These are phyloP conservation scores for Spodoptera exigua DNA, from an alignment of 2,888 invertebrate species.

Conservation along the genomic window DNA sequence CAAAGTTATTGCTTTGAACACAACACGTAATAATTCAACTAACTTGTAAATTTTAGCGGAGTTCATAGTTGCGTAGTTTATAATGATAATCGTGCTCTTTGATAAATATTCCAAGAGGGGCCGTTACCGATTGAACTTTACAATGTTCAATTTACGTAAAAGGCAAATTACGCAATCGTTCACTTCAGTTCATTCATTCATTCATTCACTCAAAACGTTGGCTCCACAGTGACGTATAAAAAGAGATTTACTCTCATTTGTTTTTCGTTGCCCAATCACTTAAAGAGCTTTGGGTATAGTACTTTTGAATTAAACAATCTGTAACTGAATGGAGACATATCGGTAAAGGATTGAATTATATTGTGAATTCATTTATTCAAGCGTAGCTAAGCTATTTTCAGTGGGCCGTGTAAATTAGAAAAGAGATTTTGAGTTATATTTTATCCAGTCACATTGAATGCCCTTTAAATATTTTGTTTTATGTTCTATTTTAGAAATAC, in stretches of 20 bases:
- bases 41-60: slow-evolving; percentile 27
- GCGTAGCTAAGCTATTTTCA: slow-evolving; percentile 36
- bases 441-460: not conserved
- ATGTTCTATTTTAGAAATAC: no score
- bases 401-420: slow-evolving; percentile 33
- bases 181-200: slow-evolving; percentile 45
- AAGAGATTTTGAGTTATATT: slow-evolving; percentile 24
- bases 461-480: no score
- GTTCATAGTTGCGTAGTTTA: slow-evolving; percentile 33
- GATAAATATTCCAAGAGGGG: slow-evolving; percentile 35
- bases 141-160: slow-evolving; percentile 50
- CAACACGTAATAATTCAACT: slow-evolving; percentile 19
- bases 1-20: slow-evolving; percentile 17
- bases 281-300: slow-evolving; percentile 52
- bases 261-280: slow-evolving; percentile 58
- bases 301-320: slow-evolving; percentile 54
- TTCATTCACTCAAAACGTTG: slow-evolving; percentile 27
- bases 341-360: slow-evolving; percentile 28
- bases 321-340: slow-evolving; percentile 39
- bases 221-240: slow-evolving; percentile 51
- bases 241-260: slow-evolving; percentile 51
- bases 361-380: slow-evolving; percentile 39
- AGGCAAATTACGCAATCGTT: slow-evolving; percentile 42
- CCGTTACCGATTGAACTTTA: slow-evolving; percentile 38
- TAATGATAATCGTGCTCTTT: slow-evolving; percentile 35